Evolutionary conservation across 2,113 vertebrate genomes (phyloP).

Genomic region (Grus americana): DNA sequence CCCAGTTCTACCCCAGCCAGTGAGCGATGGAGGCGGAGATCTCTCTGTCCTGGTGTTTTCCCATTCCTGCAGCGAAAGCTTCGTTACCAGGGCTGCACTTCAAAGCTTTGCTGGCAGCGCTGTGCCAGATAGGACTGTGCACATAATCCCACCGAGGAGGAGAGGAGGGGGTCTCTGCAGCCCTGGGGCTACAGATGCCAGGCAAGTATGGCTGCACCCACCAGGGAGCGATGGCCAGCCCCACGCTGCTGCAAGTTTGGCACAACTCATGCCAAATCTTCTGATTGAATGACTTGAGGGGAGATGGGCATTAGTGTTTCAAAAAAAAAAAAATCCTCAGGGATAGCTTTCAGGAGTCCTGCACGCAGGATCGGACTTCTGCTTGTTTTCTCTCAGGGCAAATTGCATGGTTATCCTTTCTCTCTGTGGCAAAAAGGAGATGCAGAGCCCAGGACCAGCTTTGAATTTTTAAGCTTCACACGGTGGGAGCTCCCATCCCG

Average conservation of each 20-base stretch:
- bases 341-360: background rate
- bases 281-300: background rate
- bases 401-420: no score
- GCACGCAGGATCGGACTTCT: rapidly evolving
- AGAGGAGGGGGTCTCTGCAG: background rate
- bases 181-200: background rate
- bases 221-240: background rate
- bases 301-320: background rate
- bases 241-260: background rate
- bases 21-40: rapidly evolving
- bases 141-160: background rate
- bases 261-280: background rate
- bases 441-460: background rate
- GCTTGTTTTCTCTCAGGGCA: background rate
- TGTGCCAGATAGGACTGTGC: background rate
- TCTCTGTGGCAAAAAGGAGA: background rate
- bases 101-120: background rate
- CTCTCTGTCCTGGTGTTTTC: background rate
- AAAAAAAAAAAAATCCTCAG: background rate
- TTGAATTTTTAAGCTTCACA: background rate
- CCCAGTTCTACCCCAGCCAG: background rate
- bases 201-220: background rate
- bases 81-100: constrained; percentile 21
- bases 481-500: rapidly evolving
- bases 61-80: background rate